Base-by-base conservation (phyloP, 2,113 vertebrate genomes). In the Salvelinus namaycush region DNA sequence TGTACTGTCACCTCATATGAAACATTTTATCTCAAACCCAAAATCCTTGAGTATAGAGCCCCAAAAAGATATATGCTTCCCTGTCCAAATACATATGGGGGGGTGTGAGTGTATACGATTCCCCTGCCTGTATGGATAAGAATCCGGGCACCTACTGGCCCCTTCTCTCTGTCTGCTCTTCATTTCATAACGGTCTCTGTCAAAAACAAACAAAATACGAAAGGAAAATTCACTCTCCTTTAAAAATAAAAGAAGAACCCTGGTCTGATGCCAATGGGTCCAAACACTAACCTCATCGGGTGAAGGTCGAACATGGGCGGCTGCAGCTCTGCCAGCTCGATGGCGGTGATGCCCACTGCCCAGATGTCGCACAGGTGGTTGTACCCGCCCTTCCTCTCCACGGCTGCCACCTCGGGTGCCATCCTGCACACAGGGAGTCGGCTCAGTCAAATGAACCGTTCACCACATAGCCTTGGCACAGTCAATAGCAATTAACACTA, bases 291-390 rank as follows among this genome's bases (percentile, higher is more conserved):
- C 82, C 78, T 80, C 82, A 83, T 83, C 3, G 82, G 82, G 51
- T 83, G 82, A 27, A 83, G 76, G 51, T 83, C 82, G 54, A 78
- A 83, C 82, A 83, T 83, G 54, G 78, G 82, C 2, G 81, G 81
- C 51, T 83, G 81, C 7, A 83, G 74, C 60, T 83, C 81, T 11
- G 81, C 81, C 2, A 83, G 75, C 49, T 83, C 82, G 54, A 83
- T 83, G 22, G 78, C 78, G 7, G 82, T 83, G 48, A 83, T 83
- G 31, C 82, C 82, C 34, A 83, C 82, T 13, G 82, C 82, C 82
- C 82, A 83, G 64, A 83, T 83, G 76, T 83, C 82, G 72, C 82
- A 83, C 72, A 83, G 76, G 13, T 83, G 82, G 27, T 83, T 83
- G 44, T 83, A 83, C 16, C 82, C 82, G 34, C 82, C 82, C 72